A percentile compares a stretch with the other conserved stretches of the same genome.
Conservation (phyloP, 37 sponge, comb jelly and placozoan genomes). For the Petrosia ficiformis region DNA sequence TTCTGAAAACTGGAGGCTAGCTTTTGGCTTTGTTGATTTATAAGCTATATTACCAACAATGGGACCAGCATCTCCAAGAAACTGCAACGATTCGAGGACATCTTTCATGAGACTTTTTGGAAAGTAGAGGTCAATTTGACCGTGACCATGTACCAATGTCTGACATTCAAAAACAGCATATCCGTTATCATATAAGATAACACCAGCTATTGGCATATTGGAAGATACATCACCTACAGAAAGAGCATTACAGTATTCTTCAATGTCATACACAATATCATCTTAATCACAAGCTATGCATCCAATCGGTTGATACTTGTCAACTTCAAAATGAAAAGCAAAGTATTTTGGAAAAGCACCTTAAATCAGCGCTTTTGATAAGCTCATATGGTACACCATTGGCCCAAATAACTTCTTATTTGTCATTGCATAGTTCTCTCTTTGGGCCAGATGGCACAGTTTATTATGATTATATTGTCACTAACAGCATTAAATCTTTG, state of each 20-base stretch:
- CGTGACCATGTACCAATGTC: slow-evolving; percentile 56
- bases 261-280: too few relatives aligned
- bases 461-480: too few relatives aligned
- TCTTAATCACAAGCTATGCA: too few relatives aligned
- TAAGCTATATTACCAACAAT: slow-evolving; percentile 88
- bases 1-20: slow-evolving; percentile 40
- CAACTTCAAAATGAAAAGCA: too few relatives aligned
- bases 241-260: background rate
- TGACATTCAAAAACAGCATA: slow-evolving; percentile 85
- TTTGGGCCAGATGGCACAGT: too few relatives aligned
- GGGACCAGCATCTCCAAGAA: slow-evolving; percentile 46
- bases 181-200: slow-evolving; percentile 85
- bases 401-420: too few relatives aligned
- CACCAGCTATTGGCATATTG: slow-evolving; percentile 71
- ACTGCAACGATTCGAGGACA: slow-evolving; percentile 81
- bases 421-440: too few relatives aligned
- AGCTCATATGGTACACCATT: too few relatives aligned
- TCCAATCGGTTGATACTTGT: too few relatives aligned
- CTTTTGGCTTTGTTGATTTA: slow-evolving; percentile 72
- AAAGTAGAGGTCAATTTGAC: slow-evolving; percentile 87
- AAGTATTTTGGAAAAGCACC: too few relatives aligned
- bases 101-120: slow-evolving; percentile 56
- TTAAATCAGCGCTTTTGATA: too few relatives aligned
- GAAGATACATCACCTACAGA: background rate
- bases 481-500: too few relatives aligned